Evolutionary conservation across 2,888 invertebrate species (phyloP).

Genomic region (Petrophora chlorosata): DNA sequence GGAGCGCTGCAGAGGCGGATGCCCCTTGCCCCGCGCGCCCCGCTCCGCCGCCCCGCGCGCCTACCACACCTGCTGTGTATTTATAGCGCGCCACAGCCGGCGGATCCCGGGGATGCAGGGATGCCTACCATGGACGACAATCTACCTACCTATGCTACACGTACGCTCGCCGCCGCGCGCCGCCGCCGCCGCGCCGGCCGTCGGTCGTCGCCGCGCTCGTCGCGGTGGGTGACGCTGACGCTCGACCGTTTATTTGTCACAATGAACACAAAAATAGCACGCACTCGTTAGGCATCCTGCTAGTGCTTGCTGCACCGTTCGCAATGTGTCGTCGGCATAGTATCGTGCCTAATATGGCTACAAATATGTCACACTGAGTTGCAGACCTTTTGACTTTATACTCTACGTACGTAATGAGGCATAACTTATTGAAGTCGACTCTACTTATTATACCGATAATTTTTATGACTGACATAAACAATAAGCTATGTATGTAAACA

Average conservation of each 20-base stretch:
- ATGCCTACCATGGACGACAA: constrained; percentile 66
- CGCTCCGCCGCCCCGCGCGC: constrained; percentile 56
- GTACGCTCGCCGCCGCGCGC: constrained; percentile 45
- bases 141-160: constrained; percentile 50
- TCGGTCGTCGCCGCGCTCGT: constrained; percentile 41
- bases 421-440: too few relatives aligned
- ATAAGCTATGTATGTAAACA: constrained; percentile 42
- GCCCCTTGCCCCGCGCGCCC: constrained; percentile 70
- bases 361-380: constrained; percentile 10
- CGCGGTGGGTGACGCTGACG: constrained; percentile 64
- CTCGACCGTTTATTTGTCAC: constrained; percentile 69
- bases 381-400: constrained; percentile 1
- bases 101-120: constrained; percentile 69
- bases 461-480: constrained; percentile 6
- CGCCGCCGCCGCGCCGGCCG: constrained; percentile 36
- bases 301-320: constrained; percentile 40
- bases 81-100: constrained; percentile 75
- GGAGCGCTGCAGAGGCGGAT: constrained; percentile 81
- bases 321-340: constrained; percentile 29
- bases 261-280: constrained; percentile 71
- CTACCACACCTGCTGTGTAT: constrained; percentile 81
- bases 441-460: background rate
- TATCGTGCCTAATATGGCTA: constrained; percentile 15
- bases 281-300: constrained; percentile 50
- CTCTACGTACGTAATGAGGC: background rate